phyloP scores from a whole-genome alignment of 1,140 invertebrate species.

The Drosophila takahashii region DNA sequence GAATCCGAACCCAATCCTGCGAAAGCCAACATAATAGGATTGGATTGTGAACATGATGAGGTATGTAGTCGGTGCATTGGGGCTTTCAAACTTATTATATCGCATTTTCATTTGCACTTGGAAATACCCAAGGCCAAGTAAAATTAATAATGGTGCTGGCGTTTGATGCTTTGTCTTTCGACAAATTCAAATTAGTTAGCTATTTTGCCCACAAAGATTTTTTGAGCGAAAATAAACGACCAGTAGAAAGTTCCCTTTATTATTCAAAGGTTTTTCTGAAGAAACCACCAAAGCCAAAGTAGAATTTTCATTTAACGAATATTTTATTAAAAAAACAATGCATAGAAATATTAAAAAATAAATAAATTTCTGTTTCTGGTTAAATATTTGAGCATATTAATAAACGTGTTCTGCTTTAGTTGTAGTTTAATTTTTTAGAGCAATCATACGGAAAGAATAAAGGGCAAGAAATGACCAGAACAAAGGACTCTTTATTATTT shows the following conservation, averaged over 20 bases:
- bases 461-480: too few species aligned
- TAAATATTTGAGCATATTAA: too few species aligned
- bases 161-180: conserved; percentile 2
- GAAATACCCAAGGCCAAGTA: not conserved
- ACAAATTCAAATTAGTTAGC: not conserved
- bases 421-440: too few species aligned
- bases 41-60: not conserved
- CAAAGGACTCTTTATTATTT: too few species aligned
- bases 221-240: too few species aligned
- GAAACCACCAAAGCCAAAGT: not conserved
- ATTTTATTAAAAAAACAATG: too few species aligned
- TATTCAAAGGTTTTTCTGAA: too few species aligned
- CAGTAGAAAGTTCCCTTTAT: not conserved
- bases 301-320: too few species aligned
- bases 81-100: not conserved
- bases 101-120: conserved; percentile 1
- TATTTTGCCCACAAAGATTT: not conserved
- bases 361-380: too few species aligned
- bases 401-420: too few species aligned
- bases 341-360: too few species aligned
- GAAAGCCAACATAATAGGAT: conserved; percentile 9
- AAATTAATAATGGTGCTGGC: not conserved
- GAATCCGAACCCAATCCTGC: not conserved
- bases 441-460: too few species aligned
- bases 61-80: not conserved